Conservation (phyloP, 1,140 invertebrate genomes). For the Amphibalanus amphitrite region DNA sequence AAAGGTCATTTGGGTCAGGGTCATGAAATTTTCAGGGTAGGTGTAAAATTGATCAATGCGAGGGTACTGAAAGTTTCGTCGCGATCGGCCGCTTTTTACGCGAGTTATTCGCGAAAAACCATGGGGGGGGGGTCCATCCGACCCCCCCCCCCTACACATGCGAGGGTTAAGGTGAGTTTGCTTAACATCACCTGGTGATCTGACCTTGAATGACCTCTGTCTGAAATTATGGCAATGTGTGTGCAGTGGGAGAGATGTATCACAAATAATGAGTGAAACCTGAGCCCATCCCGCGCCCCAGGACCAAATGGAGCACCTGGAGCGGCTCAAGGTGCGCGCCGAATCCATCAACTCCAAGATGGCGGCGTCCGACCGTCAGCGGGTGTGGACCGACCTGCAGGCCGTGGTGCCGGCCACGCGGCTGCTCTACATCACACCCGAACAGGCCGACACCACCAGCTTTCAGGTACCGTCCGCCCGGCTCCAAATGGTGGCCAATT, state of each 20-base stretch:
- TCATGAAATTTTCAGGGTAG: no score
- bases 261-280: background rate
- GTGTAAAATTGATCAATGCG: no score
- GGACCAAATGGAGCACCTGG: slow-evolving; percentile 37
- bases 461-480: slow-evolving; percentile 39
- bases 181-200: background rate
- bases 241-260: background rate
- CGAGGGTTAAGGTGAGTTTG: no score
- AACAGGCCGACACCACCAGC: slow-evolving; percentile 58
- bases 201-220: no score
- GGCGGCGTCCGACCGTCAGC: slow-evolving; percentile 45
- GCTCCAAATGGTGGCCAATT: no score
- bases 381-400: slow-evolving; percentile 52
- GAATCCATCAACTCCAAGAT: slow-evolving; percentile 81
- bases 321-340: slow-evolving; percentile 45
- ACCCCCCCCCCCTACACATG: no score
- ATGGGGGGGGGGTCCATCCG: no score
- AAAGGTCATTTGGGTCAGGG: no score
- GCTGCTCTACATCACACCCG: slow-evolving; percentile 81
- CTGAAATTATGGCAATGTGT: background rate
- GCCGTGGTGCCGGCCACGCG: slow-evolving; percentile 47
- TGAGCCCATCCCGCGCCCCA: slow-evolving; percentile 12
- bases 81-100: no score
- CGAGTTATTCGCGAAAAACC: no score
- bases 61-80: no score